Conservation (phyloP, 92 coral and sea anemone species). For the Parazoanthus atlanticus region DNA sequence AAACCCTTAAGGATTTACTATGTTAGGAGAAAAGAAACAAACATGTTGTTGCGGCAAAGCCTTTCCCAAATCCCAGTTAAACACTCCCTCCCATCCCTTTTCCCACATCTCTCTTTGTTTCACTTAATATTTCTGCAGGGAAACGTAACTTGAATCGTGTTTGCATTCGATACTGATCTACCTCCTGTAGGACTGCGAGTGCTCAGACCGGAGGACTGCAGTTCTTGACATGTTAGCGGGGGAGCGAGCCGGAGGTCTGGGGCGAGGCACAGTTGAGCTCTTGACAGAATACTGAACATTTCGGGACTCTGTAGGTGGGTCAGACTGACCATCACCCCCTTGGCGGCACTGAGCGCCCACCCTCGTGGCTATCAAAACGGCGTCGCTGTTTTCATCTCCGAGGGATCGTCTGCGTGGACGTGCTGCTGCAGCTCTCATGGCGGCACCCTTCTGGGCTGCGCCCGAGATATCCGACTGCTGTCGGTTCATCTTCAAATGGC, state of each 20-base stretch:
- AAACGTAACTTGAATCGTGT: neutral
- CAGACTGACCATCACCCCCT: neutral
- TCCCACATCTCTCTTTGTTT: neutral
- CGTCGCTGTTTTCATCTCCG: slow-evolving; percentile 79
- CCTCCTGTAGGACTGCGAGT: slow-evolving; percentile 13
- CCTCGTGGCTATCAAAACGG: slow-evolving; percentile 42
- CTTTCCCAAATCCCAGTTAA: neutral
- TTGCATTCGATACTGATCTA: neutral
- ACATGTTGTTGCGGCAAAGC: neutral
- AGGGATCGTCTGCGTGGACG: slow-evolving; percentile 87
- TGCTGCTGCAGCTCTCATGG: slow-evolving; percentile 78
- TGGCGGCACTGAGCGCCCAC: slow-evolving; percentile 11
- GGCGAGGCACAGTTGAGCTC: slow-evolving; percentile 10
- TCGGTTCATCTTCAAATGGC: slow-evolving; percentile 86
- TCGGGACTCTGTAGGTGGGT: neutral
- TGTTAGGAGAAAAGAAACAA: too few species aligned
- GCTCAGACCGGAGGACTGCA: slow-evolving; percentile 6
- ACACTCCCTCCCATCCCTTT: neutral
- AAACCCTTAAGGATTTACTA: too few species aligned
- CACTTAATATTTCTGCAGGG: neutral
- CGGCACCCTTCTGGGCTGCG: slow-evolving; percentile 93
- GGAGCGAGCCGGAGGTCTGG: slow-evolving; percentile 10
- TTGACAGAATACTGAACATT: neutral
- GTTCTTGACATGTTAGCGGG: slow-evolving; percentile 28
- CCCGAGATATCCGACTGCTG: slow-evolving; percentile 99